Conservation (phyloP, 2,113 vertebrate species). For the Protobothrops mucrosquamatus region DNA sequence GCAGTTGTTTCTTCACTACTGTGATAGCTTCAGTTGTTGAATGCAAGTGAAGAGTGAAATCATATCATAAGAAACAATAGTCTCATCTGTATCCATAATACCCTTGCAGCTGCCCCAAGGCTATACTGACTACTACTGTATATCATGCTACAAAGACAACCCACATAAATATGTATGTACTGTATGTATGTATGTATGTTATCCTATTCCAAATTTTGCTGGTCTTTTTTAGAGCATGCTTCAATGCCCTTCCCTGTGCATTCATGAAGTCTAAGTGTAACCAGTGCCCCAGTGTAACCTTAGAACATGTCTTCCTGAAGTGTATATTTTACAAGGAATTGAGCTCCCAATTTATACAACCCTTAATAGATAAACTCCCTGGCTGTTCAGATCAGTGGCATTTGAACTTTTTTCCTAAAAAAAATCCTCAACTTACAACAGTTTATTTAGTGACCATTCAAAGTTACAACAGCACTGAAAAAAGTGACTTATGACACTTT, state of each 20-base stretch:
- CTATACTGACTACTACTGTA: neutral
- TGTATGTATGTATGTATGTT: neutral
- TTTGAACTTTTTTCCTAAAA: neutral
- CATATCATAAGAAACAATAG: too few species aligned
- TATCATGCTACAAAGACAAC: neutral
- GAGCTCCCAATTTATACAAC: neutral
- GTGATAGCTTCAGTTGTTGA: neutral
- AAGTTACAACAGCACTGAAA: too few species aligned
- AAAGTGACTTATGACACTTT: too few species aligned
- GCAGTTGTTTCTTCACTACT: neutral
- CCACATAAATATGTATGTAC: neutral
- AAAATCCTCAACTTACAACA: neutral
- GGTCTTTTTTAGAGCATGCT: neutral
- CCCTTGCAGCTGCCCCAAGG: neutral
- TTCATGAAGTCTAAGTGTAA: neutral
- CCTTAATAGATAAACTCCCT: neutral
- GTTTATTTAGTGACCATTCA: too few species aligned
- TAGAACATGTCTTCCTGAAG: neutral
- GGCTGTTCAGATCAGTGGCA: neutral
- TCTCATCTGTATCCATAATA: neutral
- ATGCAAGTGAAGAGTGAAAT: neutral
- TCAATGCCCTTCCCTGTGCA: neutral
- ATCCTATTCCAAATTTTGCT: neutral
- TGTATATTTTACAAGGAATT: neutral
- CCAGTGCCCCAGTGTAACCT: neutral